These are phyloP conservation scores for Griposia aprilina DNA, from an alignment of 2,888 invertebrate genomes.

Conservation along the genomic window DNA sequence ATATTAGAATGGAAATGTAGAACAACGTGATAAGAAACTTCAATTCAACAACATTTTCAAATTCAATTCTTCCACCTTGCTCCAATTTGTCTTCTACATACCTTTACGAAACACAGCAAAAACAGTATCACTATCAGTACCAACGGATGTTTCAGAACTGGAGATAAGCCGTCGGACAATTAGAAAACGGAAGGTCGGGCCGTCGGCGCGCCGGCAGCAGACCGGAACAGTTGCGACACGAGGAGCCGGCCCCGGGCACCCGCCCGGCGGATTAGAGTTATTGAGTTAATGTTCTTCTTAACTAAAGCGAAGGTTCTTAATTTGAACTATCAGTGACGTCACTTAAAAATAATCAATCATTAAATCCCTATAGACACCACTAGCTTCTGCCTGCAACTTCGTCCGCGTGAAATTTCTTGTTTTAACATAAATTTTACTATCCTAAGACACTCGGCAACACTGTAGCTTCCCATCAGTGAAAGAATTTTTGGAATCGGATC, in stretches of 20 bases:
- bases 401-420: not conserved
- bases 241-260: conserved; percentile 1
- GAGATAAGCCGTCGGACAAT: conserved; percentile 52
- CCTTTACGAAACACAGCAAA: conserved; percentile 24
- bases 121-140: conserved; percentile 31
- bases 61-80: not conserved
- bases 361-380: not conserved
- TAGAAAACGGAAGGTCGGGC: conserved; percentile 62
- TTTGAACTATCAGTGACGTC: not conserved
- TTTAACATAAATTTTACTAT: not conserved
- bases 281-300: not conserved
- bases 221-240: conserved; percentile 62
- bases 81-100: conserved; percentile 3
- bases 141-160: conserved; percentile 53
- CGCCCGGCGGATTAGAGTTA: not conserved
- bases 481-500: not conserved
- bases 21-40: not conserved
- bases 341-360: not conserved
- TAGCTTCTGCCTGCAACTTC: not conserved
- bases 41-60: not conserved
- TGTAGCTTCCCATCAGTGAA: not conserved
- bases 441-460: not conserved
- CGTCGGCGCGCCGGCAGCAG: conserved; percentile 28
- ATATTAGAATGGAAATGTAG: not conserved
- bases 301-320: not conserved